A percentile compares a stretch with the other conserved stretches of the same genome.
Evolutionary conservation across 2,888 invertebrate genomes (phyloP).

Genomic region (Ormyrus rosae): DNA sequence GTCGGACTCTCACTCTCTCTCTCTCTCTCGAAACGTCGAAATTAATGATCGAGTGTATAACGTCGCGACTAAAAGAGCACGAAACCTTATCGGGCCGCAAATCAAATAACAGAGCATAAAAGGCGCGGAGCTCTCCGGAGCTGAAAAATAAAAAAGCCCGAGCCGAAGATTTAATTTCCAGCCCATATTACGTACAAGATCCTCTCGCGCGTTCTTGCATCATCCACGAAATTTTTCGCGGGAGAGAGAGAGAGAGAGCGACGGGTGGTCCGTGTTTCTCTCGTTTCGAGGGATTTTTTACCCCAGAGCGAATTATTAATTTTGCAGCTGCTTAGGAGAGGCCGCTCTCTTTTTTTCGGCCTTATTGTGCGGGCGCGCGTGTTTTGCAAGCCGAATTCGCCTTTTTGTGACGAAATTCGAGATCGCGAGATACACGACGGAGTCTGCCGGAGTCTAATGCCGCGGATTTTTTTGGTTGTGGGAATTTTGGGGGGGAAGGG

Average conservation of each 20-base stretch:
- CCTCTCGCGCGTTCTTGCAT: slow-evolving; percentile 28
- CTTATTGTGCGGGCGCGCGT: not conserved
- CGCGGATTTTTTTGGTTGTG: no score
- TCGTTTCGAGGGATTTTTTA: slow-evolving; percentile 70
- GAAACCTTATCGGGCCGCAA: slow-evolving; percentile 22
- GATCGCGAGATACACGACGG: no score
- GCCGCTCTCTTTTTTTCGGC: not conserved
- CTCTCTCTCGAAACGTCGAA: not conserved
- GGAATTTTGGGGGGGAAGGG: no score
- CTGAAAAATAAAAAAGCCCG: not conserved
- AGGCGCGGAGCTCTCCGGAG: no score
- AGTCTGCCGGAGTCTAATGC: not conserved
- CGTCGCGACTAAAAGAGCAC: not conserved
- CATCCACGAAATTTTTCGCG: slow-evolving; percentile 66
- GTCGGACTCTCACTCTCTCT: no score
- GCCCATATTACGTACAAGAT: slow-evolving; percentile 22
- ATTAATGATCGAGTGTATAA: slow-evolving; percentile 17
- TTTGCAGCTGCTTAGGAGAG: not conserved
- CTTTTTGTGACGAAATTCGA: not conserved
- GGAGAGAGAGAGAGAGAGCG: slow-evolving; percentile 61
- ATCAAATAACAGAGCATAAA: not conserved
- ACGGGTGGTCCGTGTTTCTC: slow-evolving; percentile 73
- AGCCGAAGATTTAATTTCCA: slow-evolving; percentile 34
- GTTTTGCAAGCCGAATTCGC: not conserved
- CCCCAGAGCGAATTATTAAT: slow-evolving; percentile 36